A percentile compares a stretch with the other conserved stretches of the same genome.
These are phyloP conservation scores for Xiphydria camelus DNA, from an alignment of 2,888 invertebrate species.

Conservation along the genomic window DNA sequence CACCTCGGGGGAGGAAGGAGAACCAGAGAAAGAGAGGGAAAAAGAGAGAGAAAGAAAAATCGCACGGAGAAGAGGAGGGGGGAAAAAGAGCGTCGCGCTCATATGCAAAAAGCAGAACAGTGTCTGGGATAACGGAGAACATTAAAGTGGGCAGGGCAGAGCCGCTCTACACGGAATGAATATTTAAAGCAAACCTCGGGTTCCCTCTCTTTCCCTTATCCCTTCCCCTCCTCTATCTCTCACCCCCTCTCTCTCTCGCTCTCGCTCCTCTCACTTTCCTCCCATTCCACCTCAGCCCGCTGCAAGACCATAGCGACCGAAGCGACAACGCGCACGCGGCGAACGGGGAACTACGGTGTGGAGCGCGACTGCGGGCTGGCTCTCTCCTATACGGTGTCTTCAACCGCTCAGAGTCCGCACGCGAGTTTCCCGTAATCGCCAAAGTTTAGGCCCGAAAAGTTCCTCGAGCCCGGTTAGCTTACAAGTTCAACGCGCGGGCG, in stretches of 20 bases:
- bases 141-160: conserved; percentile 35
- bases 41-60: not conserved
- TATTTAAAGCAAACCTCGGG: conserved; percentile 48
- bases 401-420: not conserved
- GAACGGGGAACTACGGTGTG: too few relatives aligned
- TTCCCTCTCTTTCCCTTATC: too few relatives aligned
- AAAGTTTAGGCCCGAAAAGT: conserved; percentile 8
- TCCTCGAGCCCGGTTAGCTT: not conserved
- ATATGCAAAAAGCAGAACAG: conserved; percentile 37
- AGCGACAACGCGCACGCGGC: too few relatives aligned
- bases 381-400: too few relatives aligned
- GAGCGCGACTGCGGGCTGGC: too few relatives aligned
- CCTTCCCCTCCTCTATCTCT: too few relatives aligned
- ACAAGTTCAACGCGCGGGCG: not conserved
- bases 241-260: too few relatives aligned
- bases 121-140: conserved; percentile 38
- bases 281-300: too few relatives aligned
- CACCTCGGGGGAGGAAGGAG: conserved; percentile 15
- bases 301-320: too few relatives aligned
- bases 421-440: conserved; percentile 15
- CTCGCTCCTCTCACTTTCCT: too few relatives aligned
- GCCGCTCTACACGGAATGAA: conserved; percentile 42
- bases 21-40: not conserved
- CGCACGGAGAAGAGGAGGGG: not conserved
- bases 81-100: conserved; percentile 15